Conservation (phyloP, 2,888 invertebrate genomes). For the Pterostichus niger region DNA sequence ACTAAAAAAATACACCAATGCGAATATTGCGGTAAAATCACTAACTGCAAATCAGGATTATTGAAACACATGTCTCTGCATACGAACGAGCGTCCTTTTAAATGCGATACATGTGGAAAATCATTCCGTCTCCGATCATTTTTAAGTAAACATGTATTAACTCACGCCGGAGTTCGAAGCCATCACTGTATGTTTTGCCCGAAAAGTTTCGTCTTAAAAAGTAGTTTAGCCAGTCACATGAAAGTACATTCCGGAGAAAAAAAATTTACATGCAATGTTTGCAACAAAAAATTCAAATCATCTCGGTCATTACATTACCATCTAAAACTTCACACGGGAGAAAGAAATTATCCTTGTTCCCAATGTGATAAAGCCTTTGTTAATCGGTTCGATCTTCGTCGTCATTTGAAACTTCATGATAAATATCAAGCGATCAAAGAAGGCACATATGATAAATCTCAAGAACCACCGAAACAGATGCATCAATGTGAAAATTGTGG, state of each 20-base stretch:
- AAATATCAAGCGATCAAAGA: constrained; percentile 68
- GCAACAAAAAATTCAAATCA: constrained; percentile 69
- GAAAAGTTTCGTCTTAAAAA: constrained; percentile 69
- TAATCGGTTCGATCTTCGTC: constrained; percentile 69
- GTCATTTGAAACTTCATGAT: constrained; percentile 70
- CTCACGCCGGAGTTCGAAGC: constrained; percentile 68
- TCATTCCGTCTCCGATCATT: constrained; percentile 68
- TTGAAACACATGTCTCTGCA: constrained; percentile 69
- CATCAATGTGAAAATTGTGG: constrained; percentile 70
- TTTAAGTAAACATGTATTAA: constrained; percentile 69
- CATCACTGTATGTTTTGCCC: constrained; percentile 70
- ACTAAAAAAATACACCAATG: constrained; percentile 69
- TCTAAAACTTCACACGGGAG: constrained; percentile 70
- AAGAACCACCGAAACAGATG: constrained; percentile 69
- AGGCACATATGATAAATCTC: constrained; percentile 68
- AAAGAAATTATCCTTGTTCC: constrained; percentile 69
- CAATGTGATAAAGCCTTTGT: constrained; percentile 70
- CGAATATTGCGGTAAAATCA: constrained; percentile 70
- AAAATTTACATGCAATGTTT: constrained; percentile 69
- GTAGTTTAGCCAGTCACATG: constrained; percentile 70
- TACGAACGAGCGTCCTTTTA: constrained; percentile 68
- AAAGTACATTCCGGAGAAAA: constrained; percentile 69
- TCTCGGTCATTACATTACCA: constrained; percentile 69
- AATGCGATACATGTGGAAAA: constrained; percentile 69
- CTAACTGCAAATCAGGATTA: constrained; percentile 69